Percentiles rank a stretch among this genome's conserved stretches.
Evolutionary conservation across 2,888 invertebrate genomes (phyloP).

Genomic region (Limenitis camilla): DNA sequence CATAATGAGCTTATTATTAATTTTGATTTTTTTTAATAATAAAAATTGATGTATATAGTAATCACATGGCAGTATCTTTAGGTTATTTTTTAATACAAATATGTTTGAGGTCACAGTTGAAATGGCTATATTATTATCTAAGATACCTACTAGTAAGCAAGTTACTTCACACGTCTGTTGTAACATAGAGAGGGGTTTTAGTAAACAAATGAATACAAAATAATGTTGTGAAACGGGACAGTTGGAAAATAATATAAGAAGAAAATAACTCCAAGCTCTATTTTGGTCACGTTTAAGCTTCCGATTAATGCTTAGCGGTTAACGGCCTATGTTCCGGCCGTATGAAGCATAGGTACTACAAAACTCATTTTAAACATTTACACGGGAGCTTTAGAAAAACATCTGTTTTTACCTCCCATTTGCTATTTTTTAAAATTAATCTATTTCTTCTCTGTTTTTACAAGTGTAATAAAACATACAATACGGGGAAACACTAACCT

Average conservation of each 20-base stretch:
- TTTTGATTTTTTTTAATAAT: too few relatives aligned
- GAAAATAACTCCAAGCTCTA: slow-evolving; percentile 67
- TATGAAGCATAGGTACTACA: slow-evolving; percentile 46
- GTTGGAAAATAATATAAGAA: slow-evolving; percentile 62
- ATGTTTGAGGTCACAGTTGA: slow-evolving; percentile 33
- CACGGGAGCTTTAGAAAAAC: background rate
- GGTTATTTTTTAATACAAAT: background rate
- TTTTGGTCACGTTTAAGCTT: slow-evolving; percentile 69
- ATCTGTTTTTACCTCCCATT: background rate
- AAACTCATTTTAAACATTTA: slow-evolving; percentile 30
- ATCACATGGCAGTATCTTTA: too few relatives aligned
- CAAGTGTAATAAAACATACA: slow-evolving; percentile 29
- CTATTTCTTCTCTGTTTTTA: background rate
- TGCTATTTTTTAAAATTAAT: background rate
- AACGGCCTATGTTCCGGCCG: slow-evolving; percentile 41
- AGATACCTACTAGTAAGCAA: slow-evolving; percentile 19
- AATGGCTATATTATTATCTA: slow-evolving; percentile 29
- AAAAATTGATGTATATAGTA: too few relatives aligned
- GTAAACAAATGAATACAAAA: slow-evolving; percentile 45
- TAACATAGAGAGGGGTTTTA: slow-evolving; percentile 31
- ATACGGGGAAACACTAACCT: slow-evolving; percentile 58
- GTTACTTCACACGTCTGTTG: slow-evolving; percentile 31
- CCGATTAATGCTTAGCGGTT: slow-evolving; percentile 60
- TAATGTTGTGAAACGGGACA: slow-evolving; percentile 61
- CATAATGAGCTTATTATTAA: too few relatives aligned